phyloP scores from a whole-genome alignment of 2,113 vertebrate genomes.

The Coturnix japonica region DNA sequence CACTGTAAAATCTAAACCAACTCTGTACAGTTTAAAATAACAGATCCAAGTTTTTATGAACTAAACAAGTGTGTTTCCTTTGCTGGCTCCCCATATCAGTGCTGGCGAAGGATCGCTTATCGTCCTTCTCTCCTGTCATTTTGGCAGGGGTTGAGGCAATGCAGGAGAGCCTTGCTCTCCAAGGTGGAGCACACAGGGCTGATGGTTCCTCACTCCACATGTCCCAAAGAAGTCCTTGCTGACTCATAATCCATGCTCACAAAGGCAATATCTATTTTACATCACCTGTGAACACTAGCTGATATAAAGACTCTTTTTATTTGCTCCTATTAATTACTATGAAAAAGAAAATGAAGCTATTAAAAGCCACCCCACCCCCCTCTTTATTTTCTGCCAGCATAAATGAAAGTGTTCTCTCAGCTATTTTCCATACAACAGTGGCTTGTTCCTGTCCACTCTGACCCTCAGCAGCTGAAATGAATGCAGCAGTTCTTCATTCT shows the following conservation, averaged over 20 bases:
- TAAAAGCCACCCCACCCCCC: background rate
- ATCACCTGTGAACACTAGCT: background rate
- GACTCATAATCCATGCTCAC: background rate
- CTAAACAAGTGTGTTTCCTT: background rate
- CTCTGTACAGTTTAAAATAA: background rate
- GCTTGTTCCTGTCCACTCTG: background rate
- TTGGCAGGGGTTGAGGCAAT: background rate
- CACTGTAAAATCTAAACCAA: background rate
- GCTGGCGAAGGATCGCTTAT: background rate
- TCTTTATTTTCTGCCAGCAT: background rate
- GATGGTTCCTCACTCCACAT: background rate
- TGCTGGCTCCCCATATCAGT: background rate
- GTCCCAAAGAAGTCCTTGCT: background rate
- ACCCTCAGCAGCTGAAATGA: background rate
- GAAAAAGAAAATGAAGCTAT: slow-evolving; percentile 14
- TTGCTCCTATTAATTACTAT: background rate
- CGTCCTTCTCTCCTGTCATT: background rate
- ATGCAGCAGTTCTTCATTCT: slow-evolving; percentile 19
- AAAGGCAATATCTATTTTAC: background rate
- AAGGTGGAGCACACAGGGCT: background rate
- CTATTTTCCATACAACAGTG: background rate
- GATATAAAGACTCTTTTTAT: slow-evolving; percentile 32
- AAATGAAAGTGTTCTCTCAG: background rate
- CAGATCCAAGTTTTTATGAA: background rate
- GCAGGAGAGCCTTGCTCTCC: background rate